phyloP scores from a whole-genome alignment of 2,797 vertebrate species.

The Threskiornis aethiopicus region DNA sequence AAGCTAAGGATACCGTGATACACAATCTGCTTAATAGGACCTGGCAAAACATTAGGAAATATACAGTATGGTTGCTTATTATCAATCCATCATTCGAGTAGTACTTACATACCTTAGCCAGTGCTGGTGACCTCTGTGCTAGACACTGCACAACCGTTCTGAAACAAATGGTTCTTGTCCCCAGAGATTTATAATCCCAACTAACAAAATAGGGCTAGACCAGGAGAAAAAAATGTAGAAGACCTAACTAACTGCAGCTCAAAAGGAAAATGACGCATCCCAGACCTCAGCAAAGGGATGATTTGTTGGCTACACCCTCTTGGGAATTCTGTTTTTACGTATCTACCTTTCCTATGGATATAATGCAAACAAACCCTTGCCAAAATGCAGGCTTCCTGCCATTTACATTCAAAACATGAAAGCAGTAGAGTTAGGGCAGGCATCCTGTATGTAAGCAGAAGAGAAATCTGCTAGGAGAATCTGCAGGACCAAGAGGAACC shows the following conservation, averaged over 20 bases:
- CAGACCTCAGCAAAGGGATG: not conserved
- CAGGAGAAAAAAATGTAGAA: not conserved
- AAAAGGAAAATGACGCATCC: accelerated
- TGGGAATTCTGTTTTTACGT: not conserved
- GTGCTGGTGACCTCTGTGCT: accelerated
- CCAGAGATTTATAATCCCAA: not conserved
- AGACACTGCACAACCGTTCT: not conserved
- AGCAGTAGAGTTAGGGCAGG: not conserved
- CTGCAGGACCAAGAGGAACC: not conserved
- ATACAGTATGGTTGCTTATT: not conserved
- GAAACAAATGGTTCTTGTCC: not conserved
- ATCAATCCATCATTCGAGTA: not conserved
- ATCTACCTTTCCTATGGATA: not conserved
- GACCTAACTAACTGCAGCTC: not conserved
- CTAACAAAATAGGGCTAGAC: not conserved
- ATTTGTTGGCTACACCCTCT: not conserved
- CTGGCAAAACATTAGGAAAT: not conserved
- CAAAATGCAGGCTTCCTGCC: not conserved
- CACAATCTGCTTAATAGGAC: accelerated
- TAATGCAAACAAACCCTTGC: not conserved
- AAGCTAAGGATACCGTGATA: not conserved
- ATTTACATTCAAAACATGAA: not conserved
- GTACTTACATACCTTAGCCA: not conserved
- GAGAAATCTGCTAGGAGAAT: not conserved
- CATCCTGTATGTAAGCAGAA: not conserved